Conservation (phyloP, 2,888 invertebrate species). For the Brachyopa scutellaris region DNA sequence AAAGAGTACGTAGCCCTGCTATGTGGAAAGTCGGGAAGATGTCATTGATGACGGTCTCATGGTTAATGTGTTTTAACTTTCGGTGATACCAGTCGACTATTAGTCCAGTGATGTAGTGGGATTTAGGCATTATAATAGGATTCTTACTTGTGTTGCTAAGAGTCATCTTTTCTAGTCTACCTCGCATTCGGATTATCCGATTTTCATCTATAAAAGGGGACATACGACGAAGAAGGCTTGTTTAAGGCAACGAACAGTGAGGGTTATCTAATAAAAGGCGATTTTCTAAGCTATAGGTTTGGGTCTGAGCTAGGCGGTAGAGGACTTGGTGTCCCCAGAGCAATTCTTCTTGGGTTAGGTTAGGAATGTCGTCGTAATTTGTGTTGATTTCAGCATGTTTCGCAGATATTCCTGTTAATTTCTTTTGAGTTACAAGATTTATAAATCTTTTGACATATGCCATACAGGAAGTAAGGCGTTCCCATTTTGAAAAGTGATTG, state of each 20-base stretch:
- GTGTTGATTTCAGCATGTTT: conserved; percentile 1
- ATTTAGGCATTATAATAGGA: conserved; percentile 52
- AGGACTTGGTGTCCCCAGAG: conserved; percentile 15
- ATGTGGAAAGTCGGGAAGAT: conserved; percentile 40
- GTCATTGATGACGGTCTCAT: conserved; percentile 62
- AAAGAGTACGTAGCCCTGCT: conserved; percentile 39
- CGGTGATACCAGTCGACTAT: conserved; percentile 57
- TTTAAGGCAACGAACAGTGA: conserved; percentile 2
- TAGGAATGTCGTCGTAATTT: neutral
- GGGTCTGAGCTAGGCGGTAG: conserved; percentile 36
- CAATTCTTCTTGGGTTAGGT: conserved; percentile 14
- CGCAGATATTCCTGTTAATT: conserved; percentile 6
- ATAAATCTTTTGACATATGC: conserved; percentile 17
- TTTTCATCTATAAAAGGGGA: conserved; percentile 60
- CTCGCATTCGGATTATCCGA: conserved; percentile 47
- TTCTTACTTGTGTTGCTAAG: conserved; percentile 45
- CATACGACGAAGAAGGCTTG: conserved; percentile 27
- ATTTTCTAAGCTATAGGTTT: conserved; percentile 19
- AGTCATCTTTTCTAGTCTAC: conserved; percentile 54
- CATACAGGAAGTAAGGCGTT: conserved; percentile 18
- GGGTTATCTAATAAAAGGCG: conserved; percentile 21
- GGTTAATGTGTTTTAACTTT: conserved; percentile 50
- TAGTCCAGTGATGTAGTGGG: conserved; percentile 39
- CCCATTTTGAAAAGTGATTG: conserved; percentile 21
- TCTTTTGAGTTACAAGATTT: neutral